phyloP scores from a whole-genome alignment of 1,140 invertebrate species.

The Cotesia chilonis region DNA sequence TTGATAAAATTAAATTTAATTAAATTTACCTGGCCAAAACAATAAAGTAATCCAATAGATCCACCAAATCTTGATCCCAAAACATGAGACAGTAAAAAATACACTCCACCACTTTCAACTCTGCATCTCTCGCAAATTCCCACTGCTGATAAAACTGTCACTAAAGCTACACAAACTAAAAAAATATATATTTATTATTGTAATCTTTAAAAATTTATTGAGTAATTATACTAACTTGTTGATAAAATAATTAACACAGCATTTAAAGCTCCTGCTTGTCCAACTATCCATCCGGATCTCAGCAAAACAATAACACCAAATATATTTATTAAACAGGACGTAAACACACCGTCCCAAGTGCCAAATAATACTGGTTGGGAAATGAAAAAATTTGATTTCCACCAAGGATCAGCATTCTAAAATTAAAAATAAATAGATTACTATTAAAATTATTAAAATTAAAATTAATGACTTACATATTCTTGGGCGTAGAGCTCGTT shows the following conservation, averaged over 20 bases:
- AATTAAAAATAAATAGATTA: slow-evolving; percentile 50
- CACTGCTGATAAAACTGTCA: slow-evolving; percentile 91
- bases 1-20: no score
- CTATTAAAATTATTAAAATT: not conserved
- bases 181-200: slow-evolving; percentile 49
- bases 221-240: slow-evolving; percentile 70
- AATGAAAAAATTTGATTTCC: slow-evolving; percentile 93
- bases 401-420: slow-evolving; percentile 84
- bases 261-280: slow-evolving; percentile 89
- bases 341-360: slow-evolving; percentile 97
- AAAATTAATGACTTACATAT: slow-evolving; percentile 68
- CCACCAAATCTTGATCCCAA: slow-evolving; percentile 92
- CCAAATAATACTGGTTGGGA: slow-evolving; percentile 94
- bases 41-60: slow-evolving; percentile 90
- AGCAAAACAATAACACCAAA: slow-evolving; percentile 97
- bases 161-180: slow-evolving; percentile 83
- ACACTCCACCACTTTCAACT: slow-evolving; percentile 94
- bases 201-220: no score
- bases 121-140: slow-evolving; percentile 95
- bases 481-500: slow-evolving; percentile 91
- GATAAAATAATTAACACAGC: slow-evolving; percentile 88
- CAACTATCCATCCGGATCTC: slow-evolving; percentile 96
- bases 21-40: slow-evolving; percentile 86
- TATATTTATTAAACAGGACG: slow-evolving; percentile 93
- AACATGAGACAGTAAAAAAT: slow-evolving; percentile 93